Percentiles rank a stretch among this genome's conserved stretches.
Evolutionary conservation across 2,797 vertebrate genomes (phyloP).

Genomic region (Ctenochaetus hawaiiensis): DNA sequence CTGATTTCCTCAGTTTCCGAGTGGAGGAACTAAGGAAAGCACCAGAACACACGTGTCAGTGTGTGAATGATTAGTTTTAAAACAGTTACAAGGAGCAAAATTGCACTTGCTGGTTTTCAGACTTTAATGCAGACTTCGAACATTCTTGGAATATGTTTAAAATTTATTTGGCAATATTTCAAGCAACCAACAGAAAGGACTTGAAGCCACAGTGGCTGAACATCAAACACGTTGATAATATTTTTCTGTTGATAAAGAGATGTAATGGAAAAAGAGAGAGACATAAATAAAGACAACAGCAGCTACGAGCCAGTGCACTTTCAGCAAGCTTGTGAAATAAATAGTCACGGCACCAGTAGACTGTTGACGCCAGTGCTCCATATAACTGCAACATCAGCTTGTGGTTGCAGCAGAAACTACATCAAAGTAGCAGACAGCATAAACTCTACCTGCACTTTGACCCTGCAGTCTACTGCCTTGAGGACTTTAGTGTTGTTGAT

Average conservation of each 20-base stretch:
- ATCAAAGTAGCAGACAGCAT: conserved; percentile 61
- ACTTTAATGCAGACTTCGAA: conserved; percentile 25
- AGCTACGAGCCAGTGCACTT: conserved; percentile 24
- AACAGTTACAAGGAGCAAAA: conserved; percentile 21
- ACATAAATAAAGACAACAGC: neutral
- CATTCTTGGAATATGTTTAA: neutral
- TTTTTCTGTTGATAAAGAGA: conserved; percentile 4
- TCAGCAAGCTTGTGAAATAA: conserved; percentile 50
- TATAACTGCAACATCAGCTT: conserved; percentile 33
- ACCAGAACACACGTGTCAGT: conserved; percentile 35
- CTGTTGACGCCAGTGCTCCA: conserved; percentile 9
- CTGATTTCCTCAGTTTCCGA: conserved; percentile 78
- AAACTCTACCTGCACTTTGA: conserved; percentile 93
- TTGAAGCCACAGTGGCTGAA: neutral
- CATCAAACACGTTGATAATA: neutral
- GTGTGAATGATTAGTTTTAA: neutral
- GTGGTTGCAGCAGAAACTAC: conserved; percentile 45
- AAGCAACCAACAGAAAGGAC: neutral
- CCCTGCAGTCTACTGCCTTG: conserved; percentile 93
- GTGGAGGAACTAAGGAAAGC: conserved; percentile 89
- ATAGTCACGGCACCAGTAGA: conserved; percentile 13
- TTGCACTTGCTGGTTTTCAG: conserved; percentile 28
- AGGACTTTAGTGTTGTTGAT: conserved; percentile 95
- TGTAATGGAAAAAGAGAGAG: neutral
- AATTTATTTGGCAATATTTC: neutral